phyloP scores from a whole-genome alignment of 2,888 invertebrate species.

The Eilema griseolum region DNA sequence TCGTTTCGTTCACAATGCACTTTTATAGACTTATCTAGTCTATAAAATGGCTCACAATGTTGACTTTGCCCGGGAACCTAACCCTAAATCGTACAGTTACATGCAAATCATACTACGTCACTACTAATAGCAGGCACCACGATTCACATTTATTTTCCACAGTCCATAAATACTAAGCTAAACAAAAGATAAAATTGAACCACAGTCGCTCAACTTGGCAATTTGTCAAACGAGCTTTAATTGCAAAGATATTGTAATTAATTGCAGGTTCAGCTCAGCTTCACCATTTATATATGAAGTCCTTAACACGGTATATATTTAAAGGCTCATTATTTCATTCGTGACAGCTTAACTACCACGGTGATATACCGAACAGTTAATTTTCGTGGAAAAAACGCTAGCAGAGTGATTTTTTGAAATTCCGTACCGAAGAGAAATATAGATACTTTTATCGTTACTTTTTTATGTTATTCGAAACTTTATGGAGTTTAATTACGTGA shows the following conservation, averaged over 20 bases:
- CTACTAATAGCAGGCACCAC: no score
- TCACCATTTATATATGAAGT: conserved; percentile 24
- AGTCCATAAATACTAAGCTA: no score
- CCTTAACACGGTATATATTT: conserved; percentile 33
- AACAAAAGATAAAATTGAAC: not conserved
- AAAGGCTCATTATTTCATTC: conserved; percentile 46
- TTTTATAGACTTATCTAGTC: no score
- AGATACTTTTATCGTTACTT: conserved; percentile 35
- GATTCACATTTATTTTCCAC: no score
- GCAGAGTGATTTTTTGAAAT: conserved; percentile 42
- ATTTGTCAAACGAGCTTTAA: conserved; percentile 14
- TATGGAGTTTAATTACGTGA: conserved; percentile 28
- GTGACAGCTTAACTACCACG: conserved; percentile 56
- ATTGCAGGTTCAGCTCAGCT: conserved; percentile 20
- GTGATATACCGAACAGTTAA: conserved; percentile 57
- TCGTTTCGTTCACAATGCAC: no score
- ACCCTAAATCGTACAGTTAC: no score
- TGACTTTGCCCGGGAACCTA: no score
- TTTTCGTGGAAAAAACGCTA: conserved; percentile 43
- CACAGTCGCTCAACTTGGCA: not conserved
- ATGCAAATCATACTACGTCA: no score
- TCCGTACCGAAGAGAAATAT: conserved; percentile 18
- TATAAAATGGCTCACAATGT: no score
- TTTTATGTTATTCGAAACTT: conserved; percentile 23
- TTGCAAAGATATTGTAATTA: conserved; percentile 17